phyloP scores from a whole-genome alignment of 2,888 invertebrate species.

The Dusona sp. region DNA sequence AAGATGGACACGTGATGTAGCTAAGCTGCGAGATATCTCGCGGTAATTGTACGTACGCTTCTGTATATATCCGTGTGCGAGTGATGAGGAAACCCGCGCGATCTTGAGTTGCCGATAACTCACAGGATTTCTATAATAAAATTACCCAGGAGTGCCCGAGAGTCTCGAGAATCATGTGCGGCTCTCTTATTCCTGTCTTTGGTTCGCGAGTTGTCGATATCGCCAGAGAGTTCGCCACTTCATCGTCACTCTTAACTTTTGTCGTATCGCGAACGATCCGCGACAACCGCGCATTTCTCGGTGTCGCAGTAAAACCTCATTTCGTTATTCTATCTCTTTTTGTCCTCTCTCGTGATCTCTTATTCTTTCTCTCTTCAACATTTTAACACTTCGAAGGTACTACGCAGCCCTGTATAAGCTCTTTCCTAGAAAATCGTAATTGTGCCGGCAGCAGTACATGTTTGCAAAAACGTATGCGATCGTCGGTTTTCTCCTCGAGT shows the following conservation, averaged over 20 bases:
- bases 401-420: slow-evolving; percentile 37
- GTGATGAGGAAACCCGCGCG: slow-evolving; percentile 36
- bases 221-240: slow-evolving; percentile 43
- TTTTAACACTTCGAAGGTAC: slow-evolving; percentile 12
- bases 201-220: slow-evolving; percentile 39
- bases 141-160: slow-evolving; percentile 6
- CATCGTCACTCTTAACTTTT: slow-evolving; percentile 59
- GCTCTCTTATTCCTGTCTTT: not conserved
- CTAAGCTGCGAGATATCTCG: slow-evolving; percentile 35
- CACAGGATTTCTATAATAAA: slow-evolving; percentile 63
- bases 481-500: slow-evolving; percentile 36
- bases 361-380: not conserved
- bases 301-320: slow-evolving; percentile 46
- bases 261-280: slow-evolving; percentile 60
- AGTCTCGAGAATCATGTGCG: not conserved
- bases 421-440: slow-evolving; percentile 68
- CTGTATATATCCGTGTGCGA: not conserved
- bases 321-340: slow-evolving; percentile 16
- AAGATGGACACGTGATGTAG: slow-evolving; percentile 36
- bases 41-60: slow-evolving; percentile 53
- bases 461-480: slow-evolving; percentile 37
- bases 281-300: slow-evolving; percentile 14
- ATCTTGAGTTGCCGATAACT: slow-evolving; percentile 58
- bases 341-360: slow-evolving; percentile 29
- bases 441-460: slow-evolving; percentile 48